These are phyloP conservation scores for Calidris pugnax DNA, from an alignment of 2,113 vertebrate species.

Conservation along the genomic window DNA sequence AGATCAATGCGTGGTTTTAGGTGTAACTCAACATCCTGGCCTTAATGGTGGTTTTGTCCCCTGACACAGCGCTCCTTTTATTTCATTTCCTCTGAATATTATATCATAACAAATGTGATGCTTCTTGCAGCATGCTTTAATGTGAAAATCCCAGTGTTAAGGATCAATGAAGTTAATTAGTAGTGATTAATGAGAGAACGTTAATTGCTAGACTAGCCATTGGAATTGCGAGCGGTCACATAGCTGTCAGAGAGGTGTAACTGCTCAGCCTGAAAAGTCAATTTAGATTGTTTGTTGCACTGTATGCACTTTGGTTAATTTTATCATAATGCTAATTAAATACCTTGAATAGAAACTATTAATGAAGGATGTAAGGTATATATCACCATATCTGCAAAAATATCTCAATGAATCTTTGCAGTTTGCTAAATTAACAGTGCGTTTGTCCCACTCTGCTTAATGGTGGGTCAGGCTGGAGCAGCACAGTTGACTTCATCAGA, in stretches of 20 bases:
- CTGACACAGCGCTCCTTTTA: neutral
- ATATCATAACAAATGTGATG: slow-evolving; percentile 30
- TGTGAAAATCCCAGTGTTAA: slow-evolving; percentile 53
- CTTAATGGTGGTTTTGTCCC: neutral
- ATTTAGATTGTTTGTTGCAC: slow-evolving; percentile 19
- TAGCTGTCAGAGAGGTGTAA: slow-evolving; percentile 5
- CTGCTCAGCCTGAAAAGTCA: slow-evolving; percentile 7
- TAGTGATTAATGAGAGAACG: slow-evolving; percentile 84
- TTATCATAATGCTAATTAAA: slow-evolving; percentile 24
- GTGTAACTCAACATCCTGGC: neutral
- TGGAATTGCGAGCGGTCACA: slow-evolving; percentile 67
- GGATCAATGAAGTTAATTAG: slow-evolving; percentile 91
- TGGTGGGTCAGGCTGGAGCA: neutral
- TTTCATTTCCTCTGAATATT: slow-evolving; percentile 38
- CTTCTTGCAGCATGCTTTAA: neutral
- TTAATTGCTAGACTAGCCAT: slow-evolving; percentile 67
- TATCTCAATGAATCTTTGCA: neutral
- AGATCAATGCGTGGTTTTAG: neutral
- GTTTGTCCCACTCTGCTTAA: neutral
- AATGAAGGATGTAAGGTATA: neutral
- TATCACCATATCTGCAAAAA: neutral
- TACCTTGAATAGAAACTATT: neutral
- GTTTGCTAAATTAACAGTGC: neutral
- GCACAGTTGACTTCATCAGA: slow-evolving; percentile 10
- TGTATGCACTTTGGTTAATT: neutral